Evolutionary conservation across 2,888 invertebrate genomes (phyloP).

Genomic region (Hypsopygia costalis): DNA sequence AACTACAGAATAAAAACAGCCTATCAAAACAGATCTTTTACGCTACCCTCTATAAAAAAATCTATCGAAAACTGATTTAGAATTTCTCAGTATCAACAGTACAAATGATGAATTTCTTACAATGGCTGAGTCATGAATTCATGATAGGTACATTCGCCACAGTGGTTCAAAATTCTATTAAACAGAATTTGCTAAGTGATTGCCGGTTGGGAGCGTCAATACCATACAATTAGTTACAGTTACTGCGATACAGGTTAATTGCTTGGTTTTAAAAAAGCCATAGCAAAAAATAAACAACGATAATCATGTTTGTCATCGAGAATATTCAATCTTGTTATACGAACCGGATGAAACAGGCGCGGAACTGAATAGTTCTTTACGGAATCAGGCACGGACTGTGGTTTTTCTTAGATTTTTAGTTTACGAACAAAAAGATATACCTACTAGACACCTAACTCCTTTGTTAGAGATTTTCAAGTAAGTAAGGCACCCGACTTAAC

Average conservation of each 20-base stretch:
- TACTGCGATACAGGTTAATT: slow-evolving; percentile 29
- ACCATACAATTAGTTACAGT: slow-evolving; percentile 41
- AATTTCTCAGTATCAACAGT: background rate
- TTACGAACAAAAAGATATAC: too few relatives aligned
- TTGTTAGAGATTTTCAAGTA: too few relatives aligned
- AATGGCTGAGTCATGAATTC: slow-evolving; percentile 19
- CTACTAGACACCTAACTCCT: too few relatives aligned
- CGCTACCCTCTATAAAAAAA: background rate
- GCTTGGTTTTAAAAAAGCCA: slow-evolving; percentile 27
- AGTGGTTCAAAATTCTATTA: slow-evolving; percentile 41
- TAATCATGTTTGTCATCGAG: slow-evolving; percentile 20
- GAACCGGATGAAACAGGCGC: slow-evolving; percentile 10
- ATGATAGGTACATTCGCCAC: slow-evolving; percentile 25
- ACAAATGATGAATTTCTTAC: background rate
- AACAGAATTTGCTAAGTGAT: slow-evolving; percentile 30
- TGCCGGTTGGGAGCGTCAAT: slow-evolving; percentile 22
- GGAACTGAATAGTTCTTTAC: background rate
- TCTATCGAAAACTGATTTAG: background rate
- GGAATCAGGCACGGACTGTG: too few relatives aligned
- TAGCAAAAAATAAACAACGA: slow-evolving; percentile 22
- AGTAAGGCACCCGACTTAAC: too few relatives aligned
- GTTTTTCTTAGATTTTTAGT: too few relatives aligned
- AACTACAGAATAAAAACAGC: too few relatives aligned
- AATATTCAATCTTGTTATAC: slow-evolving; percentile 10
- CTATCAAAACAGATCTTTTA: too few relatives aligned